These are phyloP conservation scores for Erythrolamprus reginae DNA, from an alignment of 2,113 vertebrate genomes.

Conservation along the genomic window DNA sequence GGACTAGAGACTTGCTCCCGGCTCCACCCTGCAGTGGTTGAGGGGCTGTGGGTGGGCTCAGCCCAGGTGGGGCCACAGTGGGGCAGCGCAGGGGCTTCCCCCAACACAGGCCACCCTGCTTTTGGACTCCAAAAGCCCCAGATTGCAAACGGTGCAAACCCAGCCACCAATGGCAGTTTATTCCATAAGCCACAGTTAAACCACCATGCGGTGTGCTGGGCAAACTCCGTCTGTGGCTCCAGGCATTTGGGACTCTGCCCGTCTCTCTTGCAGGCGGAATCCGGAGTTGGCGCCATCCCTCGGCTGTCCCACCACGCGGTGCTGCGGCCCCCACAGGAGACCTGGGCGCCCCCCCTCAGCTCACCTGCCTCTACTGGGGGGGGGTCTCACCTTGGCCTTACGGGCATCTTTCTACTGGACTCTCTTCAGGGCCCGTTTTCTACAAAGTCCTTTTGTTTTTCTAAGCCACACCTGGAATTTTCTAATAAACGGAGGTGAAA, in stretches of 20 bases:
- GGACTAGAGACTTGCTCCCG: too few relatives aligned
- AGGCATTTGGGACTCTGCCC: neutral
- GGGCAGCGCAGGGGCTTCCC: too few relatives aligned
- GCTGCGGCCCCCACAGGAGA: neutral
- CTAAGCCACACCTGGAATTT: slow-evolving; percentile 13
- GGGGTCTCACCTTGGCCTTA: neutral
- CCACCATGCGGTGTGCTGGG: neutral
- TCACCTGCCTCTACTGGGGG: neutral
- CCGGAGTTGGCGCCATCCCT: neutral
- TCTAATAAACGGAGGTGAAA: slow-evolving; percentile 22
- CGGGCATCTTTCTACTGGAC: neutral
- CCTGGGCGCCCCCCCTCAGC: neutral
- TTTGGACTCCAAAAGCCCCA: too few relatives aligned
- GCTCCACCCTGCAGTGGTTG: too few relatives aligned
- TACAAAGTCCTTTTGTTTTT: slow-evolving; percentile 2
- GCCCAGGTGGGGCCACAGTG: too few relatives aligned
- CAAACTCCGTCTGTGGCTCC: neutral
- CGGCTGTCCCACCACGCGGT: neutral
- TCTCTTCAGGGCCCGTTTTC: neutral
- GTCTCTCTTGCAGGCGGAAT: neutral
- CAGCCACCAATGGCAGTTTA: neutral
- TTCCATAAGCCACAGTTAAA: neutral
- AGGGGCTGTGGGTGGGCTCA: too few relatives aligned
- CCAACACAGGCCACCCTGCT: too few relatives aligned
- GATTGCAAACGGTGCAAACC: neutral